Evolutionary conservation across 2,113 vertebrate genomes (phyloP), one percentile per base, ranked within the genome.

Genomic region (Leucosticte australis): DNA sequence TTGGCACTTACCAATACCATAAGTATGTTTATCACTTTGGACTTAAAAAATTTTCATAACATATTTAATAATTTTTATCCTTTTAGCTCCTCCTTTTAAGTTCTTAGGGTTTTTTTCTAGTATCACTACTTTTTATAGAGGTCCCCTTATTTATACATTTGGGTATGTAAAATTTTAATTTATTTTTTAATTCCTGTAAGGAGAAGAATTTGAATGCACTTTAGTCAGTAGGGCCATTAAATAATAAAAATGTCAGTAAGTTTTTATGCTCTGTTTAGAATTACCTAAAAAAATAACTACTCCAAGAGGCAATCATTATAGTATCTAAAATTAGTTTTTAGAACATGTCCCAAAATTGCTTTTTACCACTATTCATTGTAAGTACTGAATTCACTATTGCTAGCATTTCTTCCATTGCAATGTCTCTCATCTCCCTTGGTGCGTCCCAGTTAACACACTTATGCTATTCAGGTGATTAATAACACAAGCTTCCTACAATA

Each of bases 261-360:
- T 75, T 78, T 47, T 75, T 78, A 9, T n/a, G 21, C 3, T 87
- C 17, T 81, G 4, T 41, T 89, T 49, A 33, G 16, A 87, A 78
- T 89, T 47, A 50, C 11, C 19, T 42, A 74, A 84, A 89, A 90
- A 74, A 75, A 71, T 31, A 39, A 4, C 42, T 71, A 4, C 10
- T 91, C 6, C 21, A 89, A 89, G 15, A 81, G 3, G 24, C 39
- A 89, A 47, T 87, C 37, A 74, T 67, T 80, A 46, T 13, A 78
- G 6, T 20, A 94, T 71, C 60, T 71, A 92, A 87, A 96, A 84
- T 64, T 71, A 59, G 14, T 37, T 91, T 69, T 92, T 59, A 78
- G 33, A 78, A 71, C 27, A 75, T 75, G 30, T 55, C 18, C 16
- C 15, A 50, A 64, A 84, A 67, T 82, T 74, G 19, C 14, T 77